A percentile compares a stretch with the other conserved stretches of the same genome.
Evolutionary conservation across 1,140 invertebrate species (phyloP).

Genomic region (Pemphigus obesinymphae): DNA sequence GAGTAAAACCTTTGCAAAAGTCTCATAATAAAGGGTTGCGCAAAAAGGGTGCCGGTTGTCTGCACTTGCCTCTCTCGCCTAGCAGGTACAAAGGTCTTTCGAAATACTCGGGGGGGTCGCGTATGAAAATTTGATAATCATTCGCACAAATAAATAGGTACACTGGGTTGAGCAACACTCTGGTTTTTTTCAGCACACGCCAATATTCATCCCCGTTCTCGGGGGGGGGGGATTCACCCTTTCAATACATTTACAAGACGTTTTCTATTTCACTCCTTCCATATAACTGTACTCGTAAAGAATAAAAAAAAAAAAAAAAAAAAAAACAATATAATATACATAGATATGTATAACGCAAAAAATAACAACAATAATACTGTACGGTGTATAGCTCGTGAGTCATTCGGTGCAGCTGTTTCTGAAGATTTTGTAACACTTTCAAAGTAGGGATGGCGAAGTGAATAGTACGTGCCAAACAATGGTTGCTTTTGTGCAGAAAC

Average conservation of each 20-base stretch:
- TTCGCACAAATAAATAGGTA: constrained; percentile 5
- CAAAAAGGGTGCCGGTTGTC: constrained; percentile 13
- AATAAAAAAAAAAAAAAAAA: background rate
- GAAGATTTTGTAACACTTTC: constrained; percentile 33
- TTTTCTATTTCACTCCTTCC: background rate
- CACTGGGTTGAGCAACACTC: constrained; percentile 23
- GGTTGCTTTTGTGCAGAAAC: background rate
- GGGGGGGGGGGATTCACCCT: constrained; percentile 5
- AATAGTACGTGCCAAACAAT: constrained; percentile 37
- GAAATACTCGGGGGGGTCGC: background rate
- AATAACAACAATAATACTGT: constrained; percentile 10
- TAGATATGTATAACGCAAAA: background rate
- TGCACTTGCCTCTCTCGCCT: constrained; percentile 32
- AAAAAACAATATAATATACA: background rate
- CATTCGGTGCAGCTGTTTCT: constrained; percentile 31
- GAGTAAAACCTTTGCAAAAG: constrained; percentile 38
- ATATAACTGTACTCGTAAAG: background rate
- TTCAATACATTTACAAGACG: constrained; percentile 20
- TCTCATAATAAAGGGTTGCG: constrained; percentile 33
- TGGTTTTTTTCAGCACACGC: constrained; percentile 28
- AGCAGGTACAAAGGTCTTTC: constrained; percentile 36
- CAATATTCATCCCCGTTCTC: constrained; percentile 20
- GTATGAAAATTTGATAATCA: constrained; percentile 26
- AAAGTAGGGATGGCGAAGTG: background rate
- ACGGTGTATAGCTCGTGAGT: constrained; percentile 11